phyloP scores from a whole-genome alignment of 2,888 invertebrate species.

The Drosophila neotestacea region DNA sequence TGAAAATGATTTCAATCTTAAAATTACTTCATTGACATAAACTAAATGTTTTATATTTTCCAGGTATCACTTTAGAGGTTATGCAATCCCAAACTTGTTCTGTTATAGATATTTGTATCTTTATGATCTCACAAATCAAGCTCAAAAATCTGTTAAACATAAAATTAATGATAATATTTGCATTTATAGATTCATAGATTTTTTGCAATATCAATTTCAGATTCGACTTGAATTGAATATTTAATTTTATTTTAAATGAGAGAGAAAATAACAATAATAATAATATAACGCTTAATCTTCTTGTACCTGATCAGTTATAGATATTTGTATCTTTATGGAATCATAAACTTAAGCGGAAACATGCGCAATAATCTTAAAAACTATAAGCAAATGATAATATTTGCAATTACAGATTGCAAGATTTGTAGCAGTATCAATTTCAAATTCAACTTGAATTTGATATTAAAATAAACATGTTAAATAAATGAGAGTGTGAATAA shows the following conservation, averaged over 20 bases:
- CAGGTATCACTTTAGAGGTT: background rate
- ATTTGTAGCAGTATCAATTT: constrained; percentile 9
- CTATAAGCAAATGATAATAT: constrained; percentile 5
- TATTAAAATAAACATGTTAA: constrained; percentile 14
- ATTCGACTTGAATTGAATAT: background rate
- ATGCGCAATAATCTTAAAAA: constrained; percentile 9
- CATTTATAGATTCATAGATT: constrained; percentile 13
- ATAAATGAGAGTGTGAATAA: constrained; percentile 1
- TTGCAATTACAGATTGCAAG: constrained; percentile 4
- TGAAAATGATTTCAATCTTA: background rate
- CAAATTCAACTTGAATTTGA: background rate
- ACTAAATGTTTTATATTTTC: constrained; percentile 1
- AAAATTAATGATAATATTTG: constrained; percentile 2
- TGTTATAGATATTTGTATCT: constrained; percentile 6
- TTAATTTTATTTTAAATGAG: constrained; percentile 7
- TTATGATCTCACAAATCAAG: constrained; percentile 18
- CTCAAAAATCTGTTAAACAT: constrained; percentile 7
- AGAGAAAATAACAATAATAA: constrained; percentile 1
- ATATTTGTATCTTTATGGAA: constrained; percentile 15
- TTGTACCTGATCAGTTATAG: constrained; percentile 15
- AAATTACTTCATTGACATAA: background rate
- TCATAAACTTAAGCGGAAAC: constrained; percentile 22
- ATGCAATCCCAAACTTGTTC: constrained; percentile 5
- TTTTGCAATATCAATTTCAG: constrained; percentile 7
- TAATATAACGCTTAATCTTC: constrained; percentile 57